Base-by-base conservation (phyloP, 2,797 vertebrate genomes). In the Rhinogobio ventralis region DNA sequence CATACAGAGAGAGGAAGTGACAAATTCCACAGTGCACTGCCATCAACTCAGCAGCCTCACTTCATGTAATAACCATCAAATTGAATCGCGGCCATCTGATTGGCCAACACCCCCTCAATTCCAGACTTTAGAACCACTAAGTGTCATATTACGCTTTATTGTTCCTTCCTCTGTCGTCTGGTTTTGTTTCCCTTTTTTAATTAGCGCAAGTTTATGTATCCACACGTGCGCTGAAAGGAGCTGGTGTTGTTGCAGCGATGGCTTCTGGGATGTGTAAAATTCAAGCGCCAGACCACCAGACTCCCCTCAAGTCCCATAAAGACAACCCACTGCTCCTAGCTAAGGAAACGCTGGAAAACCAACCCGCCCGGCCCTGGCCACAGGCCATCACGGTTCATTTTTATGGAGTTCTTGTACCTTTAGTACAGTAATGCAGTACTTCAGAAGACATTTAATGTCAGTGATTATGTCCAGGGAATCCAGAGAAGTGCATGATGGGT, bases 11-110 rank as follows among this genome's bases (percentile, higher is more conserved):
- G 83, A 55, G 88, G 87, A 88, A 90, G 89, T 90, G 92, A 86
- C 89, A 93, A 86, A 94, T 94, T 93, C 93, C 92, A 91, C 91
- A 90, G 79, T 28, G 53, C 42, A 51, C 83, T 91, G 90, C 87
- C 86, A 91, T 90, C 80, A 72, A 36, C 85, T 86, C 85, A 83
- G 85, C 85, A 57, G 67, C 90, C 89, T 91, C 82, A 90, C 90
- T 90, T 80, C 86, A 81, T 60, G 23, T 68, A 79, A 90, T 91
- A 91, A 92, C 89, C 90, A 87, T 83, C 79, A 87, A 87, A 90
- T 92, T 93, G 87, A 91, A 89, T 93, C 89, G 88, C 67, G 39
- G 2, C 81, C 72, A 86, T 88, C 83, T 81, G 86, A 89, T 90
- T 89, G 83, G 84, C 90, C 87, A 82, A 85, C 83, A 84, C 87